Conservation (phyloP, 1,140 invertebrate genomes). For the Nasonia longicornis region DNA sequence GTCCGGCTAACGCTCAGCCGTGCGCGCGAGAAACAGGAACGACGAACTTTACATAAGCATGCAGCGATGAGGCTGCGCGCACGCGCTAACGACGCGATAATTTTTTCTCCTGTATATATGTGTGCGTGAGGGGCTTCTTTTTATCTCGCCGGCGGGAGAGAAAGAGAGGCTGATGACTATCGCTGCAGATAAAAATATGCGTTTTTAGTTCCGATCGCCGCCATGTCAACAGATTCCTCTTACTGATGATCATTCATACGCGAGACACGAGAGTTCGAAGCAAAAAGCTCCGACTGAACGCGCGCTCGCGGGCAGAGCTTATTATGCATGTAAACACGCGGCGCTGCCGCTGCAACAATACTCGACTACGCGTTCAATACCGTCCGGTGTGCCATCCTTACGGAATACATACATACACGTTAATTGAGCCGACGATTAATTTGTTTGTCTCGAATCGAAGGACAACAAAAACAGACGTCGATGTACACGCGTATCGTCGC, state of each 20-base stretch:
- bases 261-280: no score
- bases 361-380: background rate
- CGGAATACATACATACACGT: background rate
- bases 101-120: background rate
- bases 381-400: background rate
- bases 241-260: no score
- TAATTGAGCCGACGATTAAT: conserved; percentile 14
- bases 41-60: background rate
- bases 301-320: background rate
- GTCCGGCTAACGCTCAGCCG: background rate
- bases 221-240: no score
- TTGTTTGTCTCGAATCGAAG: conserved; percentile 25
- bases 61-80: background rate
- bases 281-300: background rate
- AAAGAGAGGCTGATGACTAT: no score
- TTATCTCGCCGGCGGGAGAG: no score
- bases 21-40: background rate
- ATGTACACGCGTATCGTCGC: background rate
- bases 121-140: no score
- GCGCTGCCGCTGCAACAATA: no score
- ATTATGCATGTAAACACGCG: background rate
- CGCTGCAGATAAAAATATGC: no score
- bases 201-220: no score
- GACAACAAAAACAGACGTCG: background rate
- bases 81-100: background rate